A percentile compares a stretch with the other conserved stretches of the same genome.
Evolutionary conservation across 2,888 invertebrate genomes (phyloP).

Genomic region (Standfussiana lucernea): DNA sequence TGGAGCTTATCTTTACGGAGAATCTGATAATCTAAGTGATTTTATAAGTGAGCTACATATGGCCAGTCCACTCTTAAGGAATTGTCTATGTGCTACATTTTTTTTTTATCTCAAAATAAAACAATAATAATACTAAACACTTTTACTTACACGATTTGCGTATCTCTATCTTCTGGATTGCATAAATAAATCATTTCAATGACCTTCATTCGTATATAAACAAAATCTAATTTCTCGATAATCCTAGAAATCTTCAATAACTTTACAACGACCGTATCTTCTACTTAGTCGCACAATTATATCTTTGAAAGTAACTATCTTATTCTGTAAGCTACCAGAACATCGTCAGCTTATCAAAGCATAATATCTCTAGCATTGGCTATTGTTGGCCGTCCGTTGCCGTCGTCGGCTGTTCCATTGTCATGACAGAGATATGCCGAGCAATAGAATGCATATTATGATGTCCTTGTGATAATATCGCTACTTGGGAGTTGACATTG

Average conservation of each 20-base stretch:
- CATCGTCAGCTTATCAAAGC: conserved; percentile 44
- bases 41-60: not conserved
- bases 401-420: conserved; percentile 31
- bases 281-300: conserved; percentile 11
- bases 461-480: conserved; percentile 46
- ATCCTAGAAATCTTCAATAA: conserved; percentile 23
- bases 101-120: not conserved
- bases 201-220: not conserved
- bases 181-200: not conserved
- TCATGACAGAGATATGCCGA: conserved; percentile 44
- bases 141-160: not conserved
- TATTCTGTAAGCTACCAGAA: conserved; percentile 33
- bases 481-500: conserved; percentile 26
- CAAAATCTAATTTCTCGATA: not conserved
- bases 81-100: not conserved
- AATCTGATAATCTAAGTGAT: conserved; percentile 6
- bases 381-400: conserved; percentile 55
- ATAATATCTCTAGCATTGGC: conserved; percentile 47
- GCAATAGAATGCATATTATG: conserved; percentile 49
- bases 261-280: not conserved
- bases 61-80: not conserved
- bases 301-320: conserved; percentile 21
- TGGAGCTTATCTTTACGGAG: not conserved
- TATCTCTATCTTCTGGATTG: not conserved
- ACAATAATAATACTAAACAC: not conserved